Evolutionary conservation across 2,113 vertebrate species (phyloP).

Genomic region (Zonotrichia leucophrys): DNA sequence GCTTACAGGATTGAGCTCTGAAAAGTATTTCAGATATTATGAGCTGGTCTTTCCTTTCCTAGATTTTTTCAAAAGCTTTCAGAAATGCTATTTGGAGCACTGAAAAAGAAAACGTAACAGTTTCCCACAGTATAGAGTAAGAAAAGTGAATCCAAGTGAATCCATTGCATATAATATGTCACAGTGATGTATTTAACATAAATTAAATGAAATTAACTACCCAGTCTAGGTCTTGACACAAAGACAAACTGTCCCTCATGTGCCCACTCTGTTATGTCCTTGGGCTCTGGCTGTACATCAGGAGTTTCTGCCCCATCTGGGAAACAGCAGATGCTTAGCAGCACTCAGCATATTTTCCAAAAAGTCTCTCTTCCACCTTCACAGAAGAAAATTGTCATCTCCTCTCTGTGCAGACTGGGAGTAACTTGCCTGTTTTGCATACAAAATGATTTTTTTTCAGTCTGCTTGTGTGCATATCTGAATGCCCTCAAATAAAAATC

Average conservation of each 20-base stretch:
- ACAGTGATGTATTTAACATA: neutral
- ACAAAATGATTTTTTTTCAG: neutral
- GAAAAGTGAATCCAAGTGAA: neutral
- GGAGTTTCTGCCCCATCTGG: neutral
- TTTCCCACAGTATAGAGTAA: neutral
- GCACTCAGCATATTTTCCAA: neutral
- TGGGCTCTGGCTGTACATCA: neutral
- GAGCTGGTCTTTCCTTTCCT: neutral
- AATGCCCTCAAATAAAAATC: neutral
- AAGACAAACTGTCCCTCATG: neutral
- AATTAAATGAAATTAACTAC: neutral
- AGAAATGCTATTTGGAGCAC: neutral
- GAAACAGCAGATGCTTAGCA: neutral
- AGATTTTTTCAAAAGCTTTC: neutral
- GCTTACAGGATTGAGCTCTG: neutral
- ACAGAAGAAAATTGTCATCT: neutral
- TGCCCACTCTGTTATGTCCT: neutral
- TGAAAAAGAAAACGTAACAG: neutral
- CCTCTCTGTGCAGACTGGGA: neutral
- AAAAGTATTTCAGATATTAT: slow-evolving; percentile 10
- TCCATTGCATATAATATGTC: neutral
- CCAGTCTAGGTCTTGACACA: neutral
- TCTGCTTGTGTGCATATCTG: neutral
- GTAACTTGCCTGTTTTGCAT: neutral
- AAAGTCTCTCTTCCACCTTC: neutral